Evolutionary conservation across 2,797 vertebrate genomes (phyloP).

Genomic region (Chiroxiphia lanceolata): DNA sequence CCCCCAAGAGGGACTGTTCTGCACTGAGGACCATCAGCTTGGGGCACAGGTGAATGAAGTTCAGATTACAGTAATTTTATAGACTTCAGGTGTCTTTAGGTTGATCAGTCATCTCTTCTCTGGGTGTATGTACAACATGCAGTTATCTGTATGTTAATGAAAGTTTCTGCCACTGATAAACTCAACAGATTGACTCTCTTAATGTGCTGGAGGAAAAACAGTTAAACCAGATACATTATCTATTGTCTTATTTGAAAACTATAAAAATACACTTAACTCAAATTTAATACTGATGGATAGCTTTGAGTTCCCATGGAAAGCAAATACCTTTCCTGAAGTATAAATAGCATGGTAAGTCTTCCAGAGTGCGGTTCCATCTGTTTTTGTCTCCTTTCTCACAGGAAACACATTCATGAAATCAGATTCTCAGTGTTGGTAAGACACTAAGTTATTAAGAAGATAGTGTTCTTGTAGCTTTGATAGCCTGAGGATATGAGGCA

Average conservation of each 20-base stretch:
- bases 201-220: not conserved
- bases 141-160: not conserved
- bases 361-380: not conserved
- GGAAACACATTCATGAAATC: not conserved
- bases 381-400: not conserved
- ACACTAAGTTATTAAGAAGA: not conserved
- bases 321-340: not conserved
- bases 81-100: not conserved
- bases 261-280: not conserved
- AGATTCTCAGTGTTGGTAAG: not conserved
- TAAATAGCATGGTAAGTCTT: not conserved
- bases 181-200: not conserved
- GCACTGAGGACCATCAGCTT: not conserved
- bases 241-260: not conserved
- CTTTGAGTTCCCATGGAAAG: not conserved
- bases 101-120: not conserved
- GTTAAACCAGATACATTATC: not conserved
- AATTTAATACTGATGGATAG: not conserved
- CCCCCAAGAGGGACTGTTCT: not conserved
- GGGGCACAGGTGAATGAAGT: not conserved
- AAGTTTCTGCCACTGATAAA: not conserved
- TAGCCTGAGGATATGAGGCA: not conserved
- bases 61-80: not conserved
- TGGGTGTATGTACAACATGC: not conserved
- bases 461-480: not conserved